phyloP scores from a whole-genome alignment of 1,140 invertebrate genomes.

The Magallana angulata region DNA sequence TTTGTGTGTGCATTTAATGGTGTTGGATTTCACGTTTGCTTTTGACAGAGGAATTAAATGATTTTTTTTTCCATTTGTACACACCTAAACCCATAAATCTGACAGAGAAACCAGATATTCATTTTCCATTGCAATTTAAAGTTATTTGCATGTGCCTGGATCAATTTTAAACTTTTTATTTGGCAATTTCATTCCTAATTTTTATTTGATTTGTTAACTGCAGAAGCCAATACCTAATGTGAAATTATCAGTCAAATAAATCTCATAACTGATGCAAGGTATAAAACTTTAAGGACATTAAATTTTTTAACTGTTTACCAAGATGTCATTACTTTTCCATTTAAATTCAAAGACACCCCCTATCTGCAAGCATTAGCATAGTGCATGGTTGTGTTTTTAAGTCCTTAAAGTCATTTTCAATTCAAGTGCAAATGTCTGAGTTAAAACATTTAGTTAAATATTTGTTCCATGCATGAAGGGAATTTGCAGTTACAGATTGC shows the following conservation, averaged over 20 bases:
- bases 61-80: not conserved
- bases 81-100: not conserved
- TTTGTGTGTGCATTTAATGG: not conserved
- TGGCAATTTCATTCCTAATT: not conserved
- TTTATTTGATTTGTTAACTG: not conserved
- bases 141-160: not conserved
- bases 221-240: not conserved
- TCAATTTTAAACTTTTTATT: slow-evolving; percentile 16
- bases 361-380: too few species aligned
- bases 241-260: not conserved
- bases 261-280: not conserved
- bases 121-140: not conserved
- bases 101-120: not conserved
- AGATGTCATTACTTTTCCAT: not conserved
- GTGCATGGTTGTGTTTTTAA: too few species aligned
- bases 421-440: not conserved
- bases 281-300: not conserved
- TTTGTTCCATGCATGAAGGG: too few species aligned
- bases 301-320: not conserved
- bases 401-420: not conserved
- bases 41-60: not conserved
- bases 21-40: not conserved
- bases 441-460: not conserved
- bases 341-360: not conserved
- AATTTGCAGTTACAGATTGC: too few species aligned